Evolutionary conservation across 2,888 invertebrate species (phyloP).

Genomic region (Aspidiotus destructor): DNA sequence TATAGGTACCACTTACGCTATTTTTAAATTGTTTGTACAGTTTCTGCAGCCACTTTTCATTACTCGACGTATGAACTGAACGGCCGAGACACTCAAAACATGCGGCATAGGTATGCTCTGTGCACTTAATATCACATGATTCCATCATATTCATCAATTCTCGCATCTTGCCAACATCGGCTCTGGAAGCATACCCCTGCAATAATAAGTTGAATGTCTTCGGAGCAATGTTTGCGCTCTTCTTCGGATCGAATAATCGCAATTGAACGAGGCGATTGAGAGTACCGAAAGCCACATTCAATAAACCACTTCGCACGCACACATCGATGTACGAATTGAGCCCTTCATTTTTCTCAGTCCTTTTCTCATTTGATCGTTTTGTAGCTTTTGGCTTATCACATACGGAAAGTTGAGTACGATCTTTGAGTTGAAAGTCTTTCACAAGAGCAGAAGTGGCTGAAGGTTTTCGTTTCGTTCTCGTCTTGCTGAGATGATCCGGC

Average conservation of each 20-base stretch:
- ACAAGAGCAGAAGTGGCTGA: no score
- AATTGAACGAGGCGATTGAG: conserved; percentile 47
- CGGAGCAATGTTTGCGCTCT: conserved; percentile 37
- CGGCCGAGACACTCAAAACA: conserved; percentile 64
- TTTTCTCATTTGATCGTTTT: no score
- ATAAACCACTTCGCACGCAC: conserved; percentile 52
- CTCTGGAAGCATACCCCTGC: conserved; percentile 53
- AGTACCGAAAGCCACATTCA: conserved; percentile 47
- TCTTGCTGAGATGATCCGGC: neutral
- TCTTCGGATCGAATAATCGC: conserved; percentile 22
- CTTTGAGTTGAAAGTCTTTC: no score
- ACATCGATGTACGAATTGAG: conserved; percentile 59
- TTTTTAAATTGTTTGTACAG: conserved; percentile 45
- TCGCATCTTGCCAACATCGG: conserved; percentile 45
- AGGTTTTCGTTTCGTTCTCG: neutral
- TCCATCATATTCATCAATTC: conserved; percentile 51
- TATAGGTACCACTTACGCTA: conserved; percentile 43
- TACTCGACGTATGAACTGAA: conserved; percentile 37
- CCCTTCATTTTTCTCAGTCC: conserved; percentile 43
- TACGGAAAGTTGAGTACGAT: no score
- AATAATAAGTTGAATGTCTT: conserved; percentile 59
- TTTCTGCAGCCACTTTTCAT: conserved; percentile 39
- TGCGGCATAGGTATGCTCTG: conserved; percentile 62
- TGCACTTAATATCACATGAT: conserved; percentile 51
- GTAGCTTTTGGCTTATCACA: no score